Conservation (phyloP, 2,888 invertebrate genomes). For the Acleris laterana region DNA sequence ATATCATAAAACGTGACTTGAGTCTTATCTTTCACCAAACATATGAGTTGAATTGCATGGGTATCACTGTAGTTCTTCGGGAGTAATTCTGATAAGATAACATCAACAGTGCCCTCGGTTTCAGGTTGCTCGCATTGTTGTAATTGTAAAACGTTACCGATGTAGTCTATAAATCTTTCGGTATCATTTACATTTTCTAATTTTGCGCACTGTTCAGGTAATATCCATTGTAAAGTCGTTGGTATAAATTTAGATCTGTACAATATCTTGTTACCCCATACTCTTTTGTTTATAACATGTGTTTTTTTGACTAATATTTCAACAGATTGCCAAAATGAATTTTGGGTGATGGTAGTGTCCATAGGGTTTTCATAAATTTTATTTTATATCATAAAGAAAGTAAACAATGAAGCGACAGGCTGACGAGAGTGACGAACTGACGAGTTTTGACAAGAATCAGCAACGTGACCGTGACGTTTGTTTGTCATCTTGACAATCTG, state of each 20-base stretch:
- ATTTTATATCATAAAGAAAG: background rate
- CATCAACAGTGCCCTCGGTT: constrained; percentile 44
- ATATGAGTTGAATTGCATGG: constrained; percentile 65
- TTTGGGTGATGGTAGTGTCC: constrained; percentile 35
- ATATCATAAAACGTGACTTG: constrained; percentile 78
- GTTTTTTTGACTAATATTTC: constrained; percentile 87
- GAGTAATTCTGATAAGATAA: constrained; percentile 65
- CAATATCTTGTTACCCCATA: constrained; percentile 82
- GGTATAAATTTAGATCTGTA: constrained; percentile 45
- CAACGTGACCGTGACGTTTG: no score
- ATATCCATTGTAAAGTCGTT: constrained; percentile 38
- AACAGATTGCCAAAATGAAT: constrained; percentile 86
- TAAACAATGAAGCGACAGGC: background rate
- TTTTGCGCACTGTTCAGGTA: constrained; percentile 42
- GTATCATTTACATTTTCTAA: constrained; percentile 45
- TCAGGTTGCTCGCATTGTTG: constrained; percentile 14
- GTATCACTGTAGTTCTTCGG: constrained; percentile 62
- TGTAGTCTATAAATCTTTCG: constrained; percentile 37
- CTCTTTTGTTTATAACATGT: constrained; percentile 89
- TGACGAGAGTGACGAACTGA: no score
- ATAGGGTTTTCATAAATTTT: constrained; percentile 17
- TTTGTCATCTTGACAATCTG: no score
- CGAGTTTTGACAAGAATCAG: no score
- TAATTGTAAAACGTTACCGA: constrained; percentile 43
- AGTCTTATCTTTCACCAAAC: constrained; percentile 66